A percentile compares a stretch with the other conserved stretches of the same genome.
Evolutionary conservation across 2,888 invertebrate genomes (phyloP).

Genomic region (Drosophila kanekoi): DNA sequence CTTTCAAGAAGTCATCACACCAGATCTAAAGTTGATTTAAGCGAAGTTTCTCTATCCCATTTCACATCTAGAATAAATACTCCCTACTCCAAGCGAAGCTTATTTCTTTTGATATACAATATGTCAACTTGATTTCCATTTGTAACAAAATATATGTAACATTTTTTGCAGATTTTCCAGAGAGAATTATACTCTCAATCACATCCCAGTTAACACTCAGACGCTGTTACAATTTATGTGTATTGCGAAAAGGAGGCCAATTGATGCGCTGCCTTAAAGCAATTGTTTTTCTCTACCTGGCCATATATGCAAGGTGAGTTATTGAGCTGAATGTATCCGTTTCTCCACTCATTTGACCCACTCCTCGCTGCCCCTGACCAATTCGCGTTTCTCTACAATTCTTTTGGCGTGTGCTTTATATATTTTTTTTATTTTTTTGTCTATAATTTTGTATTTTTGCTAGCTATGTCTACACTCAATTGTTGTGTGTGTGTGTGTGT

Average conservation of each 20-base stretch:
- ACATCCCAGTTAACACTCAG: background rate
- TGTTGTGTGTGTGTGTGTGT: constrained; percentile 13
- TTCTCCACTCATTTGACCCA: background rate
- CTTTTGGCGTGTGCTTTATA: constrained; percentile 42
- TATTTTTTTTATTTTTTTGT: constrained; percentile 14
- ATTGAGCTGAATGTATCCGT: constrained; percentile 1
- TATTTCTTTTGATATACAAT: too few species aligned
- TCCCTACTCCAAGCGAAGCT: too few species aligned
- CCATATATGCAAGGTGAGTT: background rate
- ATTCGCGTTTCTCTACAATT: constrained; percentile 12
- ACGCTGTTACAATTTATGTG: background rate
- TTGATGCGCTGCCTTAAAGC: background rate
- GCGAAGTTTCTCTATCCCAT: too few species aligned
- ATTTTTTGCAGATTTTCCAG: too few species aligned
- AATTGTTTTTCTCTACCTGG: background rate
- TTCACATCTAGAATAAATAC: too few species aligned
- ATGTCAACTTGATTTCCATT: too few species aligned
- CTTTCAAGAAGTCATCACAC: too few species aligned
- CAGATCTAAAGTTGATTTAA: too few species aligned
- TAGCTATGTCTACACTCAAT: constrained; percentile 14
- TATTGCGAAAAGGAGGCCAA: constrained; percentile 7
- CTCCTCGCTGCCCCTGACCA: constrained; percentile 1
- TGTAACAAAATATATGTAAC: too few species aligned
- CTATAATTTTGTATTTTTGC: constrained; percentile 56
- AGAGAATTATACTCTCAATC: too few species aligned